Evolutionary conservation across 2,113 vertebrate genomes (phyloP), one percentile per base, ranked within the genome.

Genomic region (Sakesphorus luctuosus): DNA sequence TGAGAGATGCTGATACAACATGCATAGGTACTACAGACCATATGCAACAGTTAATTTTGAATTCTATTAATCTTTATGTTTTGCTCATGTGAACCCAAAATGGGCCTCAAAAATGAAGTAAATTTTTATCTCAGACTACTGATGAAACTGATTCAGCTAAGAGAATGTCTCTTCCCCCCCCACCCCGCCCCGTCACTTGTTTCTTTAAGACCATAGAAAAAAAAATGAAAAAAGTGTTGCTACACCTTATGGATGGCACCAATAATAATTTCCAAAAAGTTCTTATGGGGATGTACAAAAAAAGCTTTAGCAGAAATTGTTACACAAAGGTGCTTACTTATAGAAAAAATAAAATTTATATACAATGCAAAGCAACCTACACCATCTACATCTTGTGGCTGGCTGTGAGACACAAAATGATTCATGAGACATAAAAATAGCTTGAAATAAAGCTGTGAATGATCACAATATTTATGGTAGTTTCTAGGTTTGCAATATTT

Each of bases 151-250:
- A 36, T 59, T 61, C 17, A 94, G 16, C 21, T 66, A 62, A 73
- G 21, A 13, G 44, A 81, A 15, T 31, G 12, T 31, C 24, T 56
- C 14, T 14, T 24, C 40, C 40, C 40, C 40, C n/a, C n/a, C 8
- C 13, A 9, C 38, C 3, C 8, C 29, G 11, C 2, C 13, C 9
- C 18, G 11, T 33, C 31, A 29, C 10, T 61, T 46, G 8, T 0
- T 10, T 65, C 81, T 88, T 79, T 79, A 65, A 19, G 7, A 4
- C 80, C 21, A 16, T 7, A 69, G n/a, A 69, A 87, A 87, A 58
- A 90, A 55, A 71, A 61, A 3, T 47, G 21, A 55, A 89, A 67
- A 6, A 78, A 62, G 17, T 56, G 55, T 46, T 52, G 47, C 33
- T 49, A 29, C 3, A 58, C 7, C 11, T 72, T 40, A 44, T 23